Percentiles rank a stretch among this genome's conserved stretches.
Conservation (phyloP, 2,888 invertebrate genomes). For the Pristionchus entomophagus region DNA sequence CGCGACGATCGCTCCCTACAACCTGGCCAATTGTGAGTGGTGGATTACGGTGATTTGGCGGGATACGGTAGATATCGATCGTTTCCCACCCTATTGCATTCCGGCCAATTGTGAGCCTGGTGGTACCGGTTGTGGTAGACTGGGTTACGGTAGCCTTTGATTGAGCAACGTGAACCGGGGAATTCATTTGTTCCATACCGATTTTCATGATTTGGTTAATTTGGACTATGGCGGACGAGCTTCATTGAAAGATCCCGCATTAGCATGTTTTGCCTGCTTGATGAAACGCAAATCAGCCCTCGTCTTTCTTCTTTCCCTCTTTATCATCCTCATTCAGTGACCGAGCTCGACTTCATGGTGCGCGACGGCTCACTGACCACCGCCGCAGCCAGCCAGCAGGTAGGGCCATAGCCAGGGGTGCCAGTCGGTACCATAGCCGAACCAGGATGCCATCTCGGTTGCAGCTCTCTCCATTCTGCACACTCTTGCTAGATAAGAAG, state of each 20-base stretch:
- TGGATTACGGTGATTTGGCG: not conserved
- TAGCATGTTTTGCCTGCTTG: too few species aligned
- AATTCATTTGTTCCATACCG: too few species aligned
- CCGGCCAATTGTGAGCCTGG: too few species aligned
- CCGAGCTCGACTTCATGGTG: conserved; percentile 46
- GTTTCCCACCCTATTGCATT: not conserved
- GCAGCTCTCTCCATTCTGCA: too few species aligned
- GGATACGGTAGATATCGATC: not conserved
- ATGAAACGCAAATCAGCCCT: too few species aligned
- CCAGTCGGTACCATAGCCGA: not conserved
- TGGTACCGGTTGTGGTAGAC: not conserved
- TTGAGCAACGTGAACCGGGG: too few species aligned
- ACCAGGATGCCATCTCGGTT: not conserved
- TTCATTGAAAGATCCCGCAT: too few species aligned
- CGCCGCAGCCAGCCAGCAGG: not conserved
- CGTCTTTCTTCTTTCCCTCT: not conserved
- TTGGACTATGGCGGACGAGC: too few species aligned
- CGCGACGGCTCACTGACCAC: conserved; percentile 31
- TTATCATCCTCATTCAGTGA: conserved; percentile 28
- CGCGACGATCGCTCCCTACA: conserved; percentile 31
- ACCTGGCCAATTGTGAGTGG: conserved; percentile 40
- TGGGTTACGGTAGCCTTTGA: not conserved
- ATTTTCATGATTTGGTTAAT: too few species aligned
- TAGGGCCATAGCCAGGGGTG: not conserved
- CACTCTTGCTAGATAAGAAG: too few species aligned